phyloP scores from a whole-genome alignment of 2,797 vertebrate species.

The Choloepus didactylus region DNA sequence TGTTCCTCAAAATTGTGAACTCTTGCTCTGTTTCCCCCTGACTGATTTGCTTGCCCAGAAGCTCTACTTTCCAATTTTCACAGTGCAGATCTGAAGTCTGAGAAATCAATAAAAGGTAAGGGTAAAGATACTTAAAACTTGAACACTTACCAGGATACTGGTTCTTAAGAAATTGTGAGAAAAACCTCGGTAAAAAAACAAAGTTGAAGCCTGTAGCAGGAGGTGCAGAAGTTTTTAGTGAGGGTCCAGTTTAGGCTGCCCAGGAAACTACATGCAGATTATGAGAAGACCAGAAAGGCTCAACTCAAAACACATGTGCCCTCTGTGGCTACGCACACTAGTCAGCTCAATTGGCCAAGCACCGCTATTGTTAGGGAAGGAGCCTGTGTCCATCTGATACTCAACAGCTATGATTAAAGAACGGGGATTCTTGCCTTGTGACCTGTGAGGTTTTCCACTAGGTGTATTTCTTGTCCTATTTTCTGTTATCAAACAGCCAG shows the following conservation, averaged over 20 bases:
- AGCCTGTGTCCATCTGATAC: background rate
- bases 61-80: background rate
- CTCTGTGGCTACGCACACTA: background rate
- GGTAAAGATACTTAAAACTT: too few relatives aligned
- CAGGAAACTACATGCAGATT: background rate
- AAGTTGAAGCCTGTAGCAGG: background rate
- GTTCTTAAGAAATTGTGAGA: constrained; percentile 25
- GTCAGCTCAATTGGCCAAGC: background rate
- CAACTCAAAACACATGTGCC: background rate
- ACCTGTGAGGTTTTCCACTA: constrained; percentile 20
- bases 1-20: background rate
- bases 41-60: background rate
- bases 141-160: background rate
- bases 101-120: constrained; percentile 2
- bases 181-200: background rate
- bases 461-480: background rate
- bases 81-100: constrained; percentile 14
- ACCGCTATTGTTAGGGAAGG: background rate
- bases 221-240: background rate
- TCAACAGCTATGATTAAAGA: background rate
- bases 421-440: background rate
- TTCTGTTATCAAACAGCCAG: constrained; percentile 55
- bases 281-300: background rate
- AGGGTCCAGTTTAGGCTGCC: background rate
- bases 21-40: background rate